Conservation (phyloP, 2,888 invertebrate genomes). For the Stegana nigrithorax region DNA sequence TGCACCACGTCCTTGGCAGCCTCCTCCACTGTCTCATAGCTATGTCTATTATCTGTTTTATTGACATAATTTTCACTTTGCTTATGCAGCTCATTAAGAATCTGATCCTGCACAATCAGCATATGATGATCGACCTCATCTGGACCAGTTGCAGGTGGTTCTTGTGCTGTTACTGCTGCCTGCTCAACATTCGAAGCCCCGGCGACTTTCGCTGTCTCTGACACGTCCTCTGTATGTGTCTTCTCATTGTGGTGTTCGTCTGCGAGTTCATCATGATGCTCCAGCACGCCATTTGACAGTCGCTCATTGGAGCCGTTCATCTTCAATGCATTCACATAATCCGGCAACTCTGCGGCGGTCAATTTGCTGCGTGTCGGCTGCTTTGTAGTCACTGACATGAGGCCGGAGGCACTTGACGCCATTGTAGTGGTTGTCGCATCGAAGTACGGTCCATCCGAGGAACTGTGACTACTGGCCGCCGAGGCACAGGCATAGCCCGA, state of each 20-base stretch:
- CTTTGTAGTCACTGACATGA: conserved; percentile 33
- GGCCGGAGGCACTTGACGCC: conserved; percentile 18
- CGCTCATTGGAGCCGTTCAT: conserved; percentile 38
- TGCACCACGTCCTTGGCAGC: no score
- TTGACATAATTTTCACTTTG: conserved; percentile 42
- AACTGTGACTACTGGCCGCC: conserved; percentile 70
- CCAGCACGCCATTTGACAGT: conserved; percentile 45
- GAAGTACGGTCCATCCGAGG: conserved; percentile 70
- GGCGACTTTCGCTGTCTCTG: not conserved
- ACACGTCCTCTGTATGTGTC: not conserved
- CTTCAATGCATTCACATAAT: conserved; percentile 32
- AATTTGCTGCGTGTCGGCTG: conserved; percentile 25
- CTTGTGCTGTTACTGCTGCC: conserved; percentile 28
- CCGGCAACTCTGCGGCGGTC: conserved; percentile 32
- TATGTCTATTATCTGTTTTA: not conserved
- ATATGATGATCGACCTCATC: conserved; percentile 36
- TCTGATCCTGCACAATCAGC: conserved; percentile 52
- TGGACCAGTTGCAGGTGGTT: conserved; percentile 26
- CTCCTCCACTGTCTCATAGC: not conserved
- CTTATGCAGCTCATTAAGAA: conserved; percentile 55
- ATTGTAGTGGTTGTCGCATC: conserved; percentile 62
- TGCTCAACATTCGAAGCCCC: no score
- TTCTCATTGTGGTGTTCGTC: conserved; percentile 16
- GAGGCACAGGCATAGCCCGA: conserved; percentile 71
- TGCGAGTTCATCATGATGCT: conserved; percentile 13